These are phyloP conservation scores for Brachynemurus nebulosus DNA, from an alignment of 2,888 invertebrate species.

Conservation along the genomic window DNA sequence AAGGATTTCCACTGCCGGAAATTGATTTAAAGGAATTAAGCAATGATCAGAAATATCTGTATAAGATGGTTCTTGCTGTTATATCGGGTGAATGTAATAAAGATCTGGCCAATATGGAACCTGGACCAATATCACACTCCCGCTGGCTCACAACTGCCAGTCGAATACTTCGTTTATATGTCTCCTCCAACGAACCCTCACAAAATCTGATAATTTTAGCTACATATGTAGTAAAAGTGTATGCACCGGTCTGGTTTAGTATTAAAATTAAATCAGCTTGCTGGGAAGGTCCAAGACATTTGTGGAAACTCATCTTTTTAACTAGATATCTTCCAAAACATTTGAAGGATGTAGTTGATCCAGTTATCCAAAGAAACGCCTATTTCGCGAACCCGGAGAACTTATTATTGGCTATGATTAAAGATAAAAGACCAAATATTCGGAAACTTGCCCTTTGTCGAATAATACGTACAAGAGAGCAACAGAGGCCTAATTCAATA, in stretches of 20 bases:
- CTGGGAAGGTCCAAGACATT: conserved; percentile 11
- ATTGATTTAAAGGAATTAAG: conserved; percentile 10
- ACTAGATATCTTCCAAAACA: conserved; percentile 10
- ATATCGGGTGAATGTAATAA: conserved; percentile 11
- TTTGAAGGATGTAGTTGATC: conserved; percentile 10
- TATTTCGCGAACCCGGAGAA: conserved; percentile 22
- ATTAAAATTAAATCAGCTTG: conserved; percentile 11
- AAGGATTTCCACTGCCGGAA: background rate
- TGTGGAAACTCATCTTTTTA: conserved; percentile 9
- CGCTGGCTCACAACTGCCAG: conserved; percentile 19
- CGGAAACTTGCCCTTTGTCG: conserved; percentile 19
- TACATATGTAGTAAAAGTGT: conserved; percentile 16
- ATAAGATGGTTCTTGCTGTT: conserved; percentile 13
- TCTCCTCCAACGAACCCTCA: conserved; percentile 12
- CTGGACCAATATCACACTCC: conserved; percentile 15
- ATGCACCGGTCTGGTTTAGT: conserved; percentile 17
- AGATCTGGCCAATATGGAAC: conserved; percentile 14
- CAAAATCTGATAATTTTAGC: conserved; percentile 12
- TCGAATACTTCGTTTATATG: conserved; percentile 17
- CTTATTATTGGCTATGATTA: conserved; percentile 19
- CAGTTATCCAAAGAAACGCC: conserved; percentile 17
- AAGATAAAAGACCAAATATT: conserved; percentile 17
- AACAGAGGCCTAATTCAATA: too few relatives aligned
- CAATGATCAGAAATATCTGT: conserved; percentile 17
- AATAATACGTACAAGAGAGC: too few relatives aligned